phyloP scores from a whole-genome alignment of 2,888 invertebrate species.

The Perizoma flavofasciatum region DNA sequence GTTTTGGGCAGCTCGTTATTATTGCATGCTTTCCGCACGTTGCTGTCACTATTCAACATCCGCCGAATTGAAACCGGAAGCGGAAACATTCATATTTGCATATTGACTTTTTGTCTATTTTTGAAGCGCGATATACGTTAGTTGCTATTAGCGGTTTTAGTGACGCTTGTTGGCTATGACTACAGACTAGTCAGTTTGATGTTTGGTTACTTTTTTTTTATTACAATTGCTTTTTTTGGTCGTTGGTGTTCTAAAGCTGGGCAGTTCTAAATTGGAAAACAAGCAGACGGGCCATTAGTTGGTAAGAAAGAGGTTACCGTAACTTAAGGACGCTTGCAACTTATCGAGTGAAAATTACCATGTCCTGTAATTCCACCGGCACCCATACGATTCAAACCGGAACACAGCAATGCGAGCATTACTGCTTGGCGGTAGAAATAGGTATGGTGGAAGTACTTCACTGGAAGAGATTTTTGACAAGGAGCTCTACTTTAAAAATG shows the following conservation, averaged over 20 bases:
- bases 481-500: too few species aligned
- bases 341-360: too few species aligned
- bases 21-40: conserved; percentile 66
- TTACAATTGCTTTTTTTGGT: neutral
- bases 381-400: too few species aligned
- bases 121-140: conserved; percentile 36
- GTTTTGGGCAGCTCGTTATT: conserved; percentile 69
- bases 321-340: too few species aligned
- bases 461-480: too few species aligned
- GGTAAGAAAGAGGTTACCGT: too few species aligned
- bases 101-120: conserved; percentile 57
- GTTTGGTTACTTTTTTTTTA: neutral
- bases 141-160: conserved; percentile 29
- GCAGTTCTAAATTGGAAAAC: too few species aligned
- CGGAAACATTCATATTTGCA: conserved; percentile 67
- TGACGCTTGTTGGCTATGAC: conserved; percentile 24
- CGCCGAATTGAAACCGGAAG: conserved; percentile 65
- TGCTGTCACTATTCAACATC: conserved; percentile 66
- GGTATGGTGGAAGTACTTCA: too few species aligned
- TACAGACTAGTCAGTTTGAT: conserved; percentile 13
- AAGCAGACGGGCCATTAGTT: too few species aligned
- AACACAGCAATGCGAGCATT: too few species aligned
- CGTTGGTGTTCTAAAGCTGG: neutral
- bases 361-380: too few species aligned
- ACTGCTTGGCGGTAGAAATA: too few species aligned